phyloP scores from a whole-genome alignment of 2,797 vertebrate genomes.

The Enteromius fasciolatus region DNA sequence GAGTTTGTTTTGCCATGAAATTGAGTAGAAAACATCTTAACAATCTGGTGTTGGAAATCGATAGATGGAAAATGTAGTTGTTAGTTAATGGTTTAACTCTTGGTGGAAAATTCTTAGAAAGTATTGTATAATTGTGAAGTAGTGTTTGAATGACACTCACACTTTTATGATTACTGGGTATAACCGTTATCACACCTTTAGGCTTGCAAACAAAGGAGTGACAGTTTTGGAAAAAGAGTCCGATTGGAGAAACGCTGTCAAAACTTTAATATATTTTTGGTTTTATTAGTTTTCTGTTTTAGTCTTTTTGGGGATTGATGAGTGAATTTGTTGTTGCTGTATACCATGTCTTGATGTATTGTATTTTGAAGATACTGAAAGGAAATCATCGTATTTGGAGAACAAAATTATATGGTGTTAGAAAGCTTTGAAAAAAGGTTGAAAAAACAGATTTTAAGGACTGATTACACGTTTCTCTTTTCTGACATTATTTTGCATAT shows the following conservation, averaged over 20 bases:
- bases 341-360: neutral
- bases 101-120: neutral
- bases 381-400: neutral
- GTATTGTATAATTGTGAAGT: slow-evolving; percentile 1
- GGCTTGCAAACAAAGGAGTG: slow-evolving; percentile 53
- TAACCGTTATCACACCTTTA: slow-evolving; percentile 55
- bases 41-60: neutral
- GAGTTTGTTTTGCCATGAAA: slow-evolving; percentile 29
- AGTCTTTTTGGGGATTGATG: neutral
- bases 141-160: neutral
- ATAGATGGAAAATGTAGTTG: neutral
- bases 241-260: neutral
- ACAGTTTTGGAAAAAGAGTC: slow-evolving; percentile 27
- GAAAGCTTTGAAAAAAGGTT: neutral
- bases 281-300: neutral
- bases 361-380: neutral
- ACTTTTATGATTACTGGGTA: slow-evolving; percentile 56
- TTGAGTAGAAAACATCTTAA: neutral
- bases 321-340: neutral
- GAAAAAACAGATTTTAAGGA: neutral
- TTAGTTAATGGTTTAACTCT: slow-evolving; percentile 2
- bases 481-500: neutral
- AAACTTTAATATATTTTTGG: neutral
- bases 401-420: neutral
- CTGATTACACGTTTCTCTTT: neutral